Conservation (phyloP, 2,113 vertebrate species). For the Grus americana region DNA sequence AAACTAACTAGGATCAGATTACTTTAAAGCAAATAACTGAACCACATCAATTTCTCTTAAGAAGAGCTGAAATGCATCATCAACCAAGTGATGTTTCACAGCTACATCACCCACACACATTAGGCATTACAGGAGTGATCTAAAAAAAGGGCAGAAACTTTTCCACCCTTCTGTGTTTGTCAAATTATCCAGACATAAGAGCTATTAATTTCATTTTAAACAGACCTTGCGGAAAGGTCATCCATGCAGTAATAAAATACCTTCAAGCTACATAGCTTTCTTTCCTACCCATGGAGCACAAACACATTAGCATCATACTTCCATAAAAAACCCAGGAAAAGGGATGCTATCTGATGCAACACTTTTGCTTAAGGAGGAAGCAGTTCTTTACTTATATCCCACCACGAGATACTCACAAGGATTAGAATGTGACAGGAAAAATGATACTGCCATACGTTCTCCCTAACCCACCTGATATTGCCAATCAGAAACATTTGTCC, state of each 20-base stretch:
- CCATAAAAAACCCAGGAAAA: neutral
- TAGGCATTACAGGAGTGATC: neutral
- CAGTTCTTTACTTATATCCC: neutral
- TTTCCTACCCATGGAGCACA: neutral
- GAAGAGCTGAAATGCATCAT: neutral
- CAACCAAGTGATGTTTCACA: neutral
- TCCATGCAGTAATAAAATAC: neutral
- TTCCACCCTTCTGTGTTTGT: neutral
- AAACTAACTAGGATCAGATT: neutral
- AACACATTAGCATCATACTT: neutral
- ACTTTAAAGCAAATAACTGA: neutral
- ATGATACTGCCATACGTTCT: neutral
- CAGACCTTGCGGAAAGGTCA: neutral
- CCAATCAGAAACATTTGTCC: neutral
- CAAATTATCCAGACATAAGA: neutral
- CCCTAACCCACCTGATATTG: neutral
- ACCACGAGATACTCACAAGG: neutral
- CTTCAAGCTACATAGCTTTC: neutral
- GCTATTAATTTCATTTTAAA: neutral
- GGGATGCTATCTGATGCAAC: neutral
- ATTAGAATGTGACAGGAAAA: neutral
- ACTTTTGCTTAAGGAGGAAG: neutral
- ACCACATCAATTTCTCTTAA: neutral
- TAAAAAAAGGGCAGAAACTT: neutral
- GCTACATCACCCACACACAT: neutral